These are phyloP conservation scores for Telmatherina bonti DNA, from an alignment of 2,797 vertebrate species.

Conservation along the genomic window DNA sequence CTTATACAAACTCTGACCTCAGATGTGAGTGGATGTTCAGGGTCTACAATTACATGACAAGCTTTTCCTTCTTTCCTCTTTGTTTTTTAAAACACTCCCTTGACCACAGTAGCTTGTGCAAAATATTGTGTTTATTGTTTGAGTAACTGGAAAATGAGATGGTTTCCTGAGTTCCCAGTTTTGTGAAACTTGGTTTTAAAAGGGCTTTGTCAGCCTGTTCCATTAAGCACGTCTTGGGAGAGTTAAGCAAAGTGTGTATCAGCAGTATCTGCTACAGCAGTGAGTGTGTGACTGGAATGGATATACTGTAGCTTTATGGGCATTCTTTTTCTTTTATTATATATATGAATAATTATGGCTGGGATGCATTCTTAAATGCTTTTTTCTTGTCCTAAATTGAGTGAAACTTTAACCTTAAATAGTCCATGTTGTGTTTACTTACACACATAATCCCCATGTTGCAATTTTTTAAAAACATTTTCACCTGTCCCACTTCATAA, in stretches of 20 bases:
- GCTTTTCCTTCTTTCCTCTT: conserved; percentile 47
- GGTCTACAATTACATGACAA: conserved; percentile 72
- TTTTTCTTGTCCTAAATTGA: no score
- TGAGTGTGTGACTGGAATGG: neutral
- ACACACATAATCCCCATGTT: neutral
- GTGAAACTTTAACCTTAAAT: neutral
- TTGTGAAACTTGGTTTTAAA: conserved; percentile 33
- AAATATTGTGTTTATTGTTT: conserved; percentile 66
- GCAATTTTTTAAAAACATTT: conserved; percentile 23
- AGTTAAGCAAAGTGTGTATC: conserved; percentile 5
- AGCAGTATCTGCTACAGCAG: neutral
- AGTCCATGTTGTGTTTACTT: conserved; percentile 1
- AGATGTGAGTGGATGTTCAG: conserved; percentile 20
- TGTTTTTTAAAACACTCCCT: conserved; percentile 50
- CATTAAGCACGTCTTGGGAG: conserved; percentile 28
- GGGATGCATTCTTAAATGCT: no score
- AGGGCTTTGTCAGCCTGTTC: conserved; percentile 51
- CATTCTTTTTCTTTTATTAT: neutral
- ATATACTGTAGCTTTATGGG: no score
- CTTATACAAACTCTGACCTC: conserved; percentile 27
- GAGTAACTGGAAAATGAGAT: conserved; percentile 51
- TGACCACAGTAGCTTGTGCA: conserved; percentile 39
- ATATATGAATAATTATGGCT: neutral
- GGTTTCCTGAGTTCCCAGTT: conserved; percentile 31
- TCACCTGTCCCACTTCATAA: conserved; percentile 62